phyloP scores from a whole-genome alignment of 2,888 invertebrate species.

The Shargacucullia verbasci region DNA sequence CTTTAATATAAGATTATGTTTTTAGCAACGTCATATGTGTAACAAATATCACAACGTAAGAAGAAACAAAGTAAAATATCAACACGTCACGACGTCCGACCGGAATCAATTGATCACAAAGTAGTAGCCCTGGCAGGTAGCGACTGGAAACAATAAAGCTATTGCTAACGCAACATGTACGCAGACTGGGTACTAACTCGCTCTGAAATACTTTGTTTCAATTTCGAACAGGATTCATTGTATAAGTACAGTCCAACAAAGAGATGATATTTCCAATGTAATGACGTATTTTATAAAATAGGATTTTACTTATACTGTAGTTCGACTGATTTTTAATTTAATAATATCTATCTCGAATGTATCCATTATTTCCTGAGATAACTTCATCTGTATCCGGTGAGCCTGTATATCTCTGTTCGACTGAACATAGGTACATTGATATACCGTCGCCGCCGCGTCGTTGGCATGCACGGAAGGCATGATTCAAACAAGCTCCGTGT shows the following conservation, averaged over 20 bases:
- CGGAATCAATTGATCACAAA: constrained; percentile 65
- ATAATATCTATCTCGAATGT: too few species aligned
- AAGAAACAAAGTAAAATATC: constrained; percentile 46
- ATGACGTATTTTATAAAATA: too few species aligned
- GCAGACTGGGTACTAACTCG: constrained; percentile 38
- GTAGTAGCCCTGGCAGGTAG: constrained; percentile 62
- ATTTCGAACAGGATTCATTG: constrained; percentile 20
- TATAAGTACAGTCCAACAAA: constrained; percentile 7
- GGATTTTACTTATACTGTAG: too few species aligned
- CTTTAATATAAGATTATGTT: too few species aligned
- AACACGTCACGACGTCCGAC: constrained; percentile 45
- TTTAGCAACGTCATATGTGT: constrained; percentile 23
- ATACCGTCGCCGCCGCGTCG: too few species aligned
- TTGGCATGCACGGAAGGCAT: constrained; percentile 3
- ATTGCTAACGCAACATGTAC: constrained; percentile 43
- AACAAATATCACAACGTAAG: constrained; percentile 27
- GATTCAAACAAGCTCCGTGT: constrained; percentile 9
- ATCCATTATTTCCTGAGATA: too few species aligned
- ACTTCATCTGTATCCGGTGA: too few species aligned
- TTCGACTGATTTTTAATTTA: too few species aligned
- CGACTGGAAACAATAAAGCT: constrained; percentile 56
- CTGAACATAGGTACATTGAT: too few species aligned
- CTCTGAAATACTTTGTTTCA: constrained; percentile 46
- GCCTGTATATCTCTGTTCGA: too few species aligned
- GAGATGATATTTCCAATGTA: too few species aligned